Conservation (phyloP, 2,113 vertebrate species). For the Gambusia holbrooki region DNA sequence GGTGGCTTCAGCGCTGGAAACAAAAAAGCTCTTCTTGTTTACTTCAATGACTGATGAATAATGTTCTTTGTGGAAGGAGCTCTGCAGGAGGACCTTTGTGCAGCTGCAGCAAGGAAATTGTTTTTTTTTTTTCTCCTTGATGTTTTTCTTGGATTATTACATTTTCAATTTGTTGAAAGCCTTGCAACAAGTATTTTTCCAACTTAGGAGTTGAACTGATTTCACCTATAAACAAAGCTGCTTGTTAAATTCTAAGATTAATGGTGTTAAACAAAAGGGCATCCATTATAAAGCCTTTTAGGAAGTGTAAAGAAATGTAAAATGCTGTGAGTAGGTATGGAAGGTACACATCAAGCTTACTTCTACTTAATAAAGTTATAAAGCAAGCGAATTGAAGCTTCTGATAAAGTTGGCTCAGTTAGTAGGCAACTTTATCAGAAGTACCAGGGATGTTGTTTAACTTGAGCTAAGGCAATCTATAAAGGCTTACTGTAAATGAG, state of each 20-base stretch:
- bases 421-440: too few species aligned
- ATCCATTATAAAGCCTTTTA: background rate
- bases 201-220: background rate
- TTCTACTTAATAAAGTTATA: background rate
- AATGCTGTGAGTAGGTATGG: background rate
- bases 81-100: background rate
- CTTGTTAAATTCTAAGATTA: background rate
- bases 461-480: too few species aligned
- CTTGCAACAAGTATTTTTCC: background rate
- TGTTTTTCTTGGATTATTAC: background rate
- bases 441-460: too few species aligned
- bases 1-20: background rate
- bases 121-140: background rate
- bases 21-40: background rate
- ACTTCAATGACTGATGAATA: background rate
- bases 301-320: background rate
- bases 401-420: too few species aligned
- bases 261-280: background rate
- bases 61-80: background rate
- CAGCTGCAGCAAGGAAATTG: background rate
- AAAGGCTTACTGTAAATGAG: too few species aligned
- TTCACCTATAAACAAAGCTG: background rate
- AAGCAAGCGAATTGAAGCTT: background rate
- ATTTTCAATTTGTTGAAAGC: background rate
- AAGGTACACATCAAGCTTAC: background rate